A percentile compares a stretch with the other conserved stretches of the same genome.
Evolutionary conservation across 2,797 vertebrate species (phyloP).

Genomic region (Chloroceryle amazona): DNA sequence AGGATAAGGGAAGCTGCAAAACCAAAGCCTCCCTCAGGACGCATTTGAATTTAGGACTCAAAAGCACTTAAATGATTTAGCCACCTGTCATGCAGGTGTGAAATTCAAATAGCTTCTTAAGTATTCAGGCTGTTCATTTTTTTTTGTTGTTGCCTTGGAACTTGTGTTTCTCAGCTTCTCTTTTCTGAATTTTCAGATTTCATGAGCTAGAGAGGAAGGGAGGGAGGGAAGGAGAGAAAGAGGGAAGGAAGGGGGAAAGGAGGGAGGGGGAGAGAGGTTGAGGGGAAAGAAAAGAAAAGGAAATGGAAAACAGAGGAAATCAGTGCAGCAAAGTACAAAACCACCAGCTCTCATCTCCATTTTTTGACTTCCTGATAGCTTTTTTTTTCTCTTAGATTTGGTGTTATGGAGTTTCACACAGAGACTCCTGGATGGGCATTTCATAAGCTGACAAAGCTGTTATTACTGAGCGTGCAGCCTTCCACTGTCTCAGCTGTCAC

Average conservation of each 20-base stretch:
- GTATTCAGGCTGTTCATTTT: neutral
- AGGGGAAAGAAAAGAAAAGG: neutral
- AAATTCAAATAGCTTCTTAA: neutral
- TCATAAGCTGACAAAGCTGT: neutral
- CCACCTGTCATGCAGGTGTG: neutral
- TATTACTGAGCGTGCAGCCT: rapidly evolving
- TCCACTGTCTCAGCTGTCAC: no score
- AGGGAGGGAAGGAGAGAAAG: neutral
- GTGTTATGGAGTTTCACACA: rapidly evolving
- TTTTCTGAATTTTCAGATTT: neutral
- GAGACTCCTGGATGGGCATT: neutral
- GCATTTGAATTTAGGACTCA: neutral
- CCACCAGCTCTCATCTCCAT: neutral
- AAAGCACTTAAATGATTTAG: neutral
- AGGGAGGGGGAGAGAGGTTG: neutral
- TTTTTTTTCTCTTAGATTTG: neutral
- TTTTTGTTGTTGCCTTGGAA: neutral
- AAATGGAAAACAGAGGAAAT: neutral
- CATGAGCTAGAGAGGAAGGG: neutral
- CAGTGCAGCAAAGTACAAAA: neutral
- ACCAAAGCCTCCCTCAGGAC: neutral
- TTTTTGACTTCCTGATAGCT: neutral
- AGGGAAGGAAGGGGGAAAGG: neutral
- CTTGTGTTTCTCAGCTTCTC: neutral
- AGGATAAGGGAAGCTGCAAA: neutral